Evolutionary conservation across 2,113 vertebrate genomes (phyloP).

Genomic region (Aplodontia rufa): DNA sequence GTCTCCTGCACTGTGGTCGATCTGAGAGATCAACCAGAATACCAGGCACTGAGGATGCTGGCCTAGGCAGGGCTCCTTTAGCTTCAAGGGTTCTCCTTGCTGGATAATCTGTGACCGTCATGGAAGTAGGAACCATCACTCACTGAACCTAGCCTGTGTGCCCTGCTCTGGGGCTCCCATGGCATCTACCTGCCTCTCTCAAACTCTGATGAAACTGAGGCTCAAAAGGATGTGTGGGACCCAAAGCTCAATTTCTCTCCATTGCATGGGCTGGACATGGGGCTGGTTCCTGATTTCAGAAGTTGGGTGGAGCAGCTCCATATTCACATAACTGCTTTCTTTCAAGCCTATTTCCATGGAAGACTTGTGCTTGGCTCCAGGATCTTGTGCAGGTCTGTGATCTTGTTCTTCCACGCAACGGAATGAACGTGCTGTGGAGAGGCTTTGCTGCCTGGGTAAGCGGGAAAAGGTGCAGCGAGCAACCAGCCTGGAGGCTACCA

Average conservation of each 20-base stretch:
- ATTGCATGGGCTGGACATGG: background rate
- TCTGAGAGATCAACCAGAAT: background rate
- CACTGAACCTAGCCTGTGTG: background rate
- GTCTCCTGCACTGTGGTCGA: fast-evolving
- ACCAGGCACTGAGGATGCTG: fast-evolving
- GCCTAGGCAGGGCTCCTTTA: background rate
- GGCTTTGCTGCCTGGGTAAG: background rate
- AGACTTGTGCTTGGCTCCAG: no score
- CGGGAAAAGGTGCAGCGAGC: background rate
- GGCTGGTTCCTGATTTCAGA: background rate
- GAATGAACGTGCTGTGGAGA: background rate
- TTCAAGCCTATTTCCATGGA: background rate
- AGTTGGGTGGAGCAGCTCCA: background rate
- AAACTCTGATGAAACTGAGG: background rate
- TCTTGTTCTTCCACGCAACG: background rate
- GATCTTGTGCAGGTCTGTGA: background rate
- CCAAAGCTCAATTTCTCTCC: background rate
- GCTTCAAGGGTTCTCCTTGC: background rate
- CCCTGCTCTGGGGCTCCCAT: background rate
- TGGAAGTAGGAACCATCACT: background rate
- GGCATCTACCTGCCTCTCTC: background rate
- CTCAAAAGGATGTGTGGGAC: background rate
- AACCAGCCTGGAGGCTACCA: background rate
- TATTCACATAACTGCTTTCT: background rate
- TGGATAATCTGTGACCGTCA: background rate